These are phyloP conservation scores for Aricia agestis DNA, from an alignment of 1,140 invertebrate genomes.

Conservation along the genomic window DNA sequence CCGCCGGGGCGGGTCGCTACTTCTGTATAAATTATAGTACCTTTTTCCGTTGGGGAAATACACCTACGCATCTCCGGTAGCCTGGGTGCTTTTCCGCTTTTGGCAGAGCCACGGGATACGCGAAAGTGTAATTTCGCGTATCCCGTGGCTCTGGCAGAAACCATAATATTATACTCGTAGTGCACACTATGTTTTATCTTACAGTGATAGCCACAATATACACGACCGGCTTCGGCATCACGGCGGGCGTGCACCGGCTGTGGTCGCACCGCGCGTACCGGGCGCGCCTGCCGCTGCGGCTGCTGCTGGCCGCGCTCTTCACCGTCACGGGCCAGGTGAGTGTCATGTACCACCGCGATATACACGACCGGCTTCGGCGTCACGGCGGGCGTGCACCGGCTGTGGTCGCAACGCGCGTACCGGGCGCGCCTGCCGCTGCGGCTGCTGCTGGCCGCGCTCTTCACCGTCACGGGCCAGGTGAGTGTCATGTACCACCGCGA, in stretches of 20 bases:
- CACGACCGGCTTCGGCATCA: conserved; percentile 86
- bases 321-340: conserved; percentile 89
- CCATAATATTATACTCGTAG: no score
- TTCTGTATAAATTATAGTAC: no score
- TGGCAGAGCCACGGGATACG: no score
- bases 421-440: conserved; percentile 89
- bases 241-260: conserved; percentile 91
- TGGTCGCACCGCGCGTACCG: conserved; percentile 94
- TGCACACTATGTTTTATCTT: conserved; percentile 33
- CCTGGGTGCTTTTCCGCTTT: no score
- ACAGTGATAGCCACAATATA: conserved; percentile 81
- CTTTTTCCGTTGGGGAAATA: no score
- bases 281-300: conserved; percentile 86
- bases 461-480: conserved; percentile 91
- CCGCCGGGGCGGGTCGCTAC: no score
- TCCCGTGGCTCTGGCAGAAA: no score
- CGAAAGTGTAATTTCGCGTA: no score
- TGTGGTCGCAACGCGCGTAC: conserved; percentile 93
- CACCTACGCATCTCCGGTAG: no score
- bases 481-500: conserved; percentile 41
- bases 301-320: conserved; percentile 87
- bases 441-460: conserved; percentile 85
- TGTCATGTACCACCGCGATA: conserved; percentile 10
- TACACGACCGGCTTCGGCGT: conserved; percentile 83
- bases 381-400: conserved; percentile 91